Conservation (phyloP, 2,888 invertebrate species). For the Myathropa florea region DNA sequence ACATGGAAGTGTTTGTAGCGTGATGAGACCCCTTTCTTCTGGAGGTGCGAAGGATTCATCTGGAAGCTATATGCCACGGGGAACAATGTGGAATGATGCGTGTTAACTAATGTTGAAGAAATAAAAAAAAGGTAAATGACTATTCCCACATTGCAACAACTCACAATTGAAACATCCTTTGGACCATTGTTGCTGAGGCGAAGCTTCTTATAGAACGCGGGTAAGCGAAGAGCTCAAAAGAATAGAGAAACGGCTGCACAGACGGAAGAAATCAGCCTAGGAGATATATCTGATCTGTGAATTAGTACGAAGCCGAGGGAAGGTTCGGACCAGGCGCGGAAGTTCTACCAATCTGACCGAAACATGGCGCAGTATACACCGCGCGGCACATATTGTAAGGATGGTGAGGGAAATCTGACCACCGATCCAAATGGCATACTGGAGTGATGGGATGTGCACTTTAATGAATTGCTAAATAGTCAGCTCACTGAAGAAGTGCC, state of each 20-base stretch:
- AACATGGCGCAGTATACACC: slow-evolving; percentile 9
- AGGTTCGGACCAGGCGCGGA: slow-evolving; percentile 1
- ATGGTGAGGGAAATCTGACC: slow-evolving; percentile 19
- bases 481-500: slow-evolving; percentile 2
- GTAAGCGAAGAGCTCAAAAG: too few species aligned
- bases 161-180: too few species aligned
- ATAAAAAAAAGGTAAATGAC: too few species aligned
- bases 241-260: too few species aligned
- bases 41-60: background rate
- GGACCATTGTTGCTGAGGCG: too few species aligned
- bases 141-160: too few species aligned
- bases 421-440: background rate
- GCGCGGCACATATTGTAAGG: slow-evolving; percentile 9
- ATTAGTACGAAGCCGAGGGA: background rate
- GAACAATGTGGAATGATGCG: too few species aligned
- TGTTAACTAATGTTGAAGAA: too few species aligned
- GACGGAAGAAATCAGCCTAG: too few species aligned
- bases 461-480: slow-evolving; percentile 1
- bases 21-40: background rate
- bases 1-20: background rate
- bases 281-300: background rate
- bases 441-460: slow-evolving; percentile 1
- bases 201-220: too few species aligned
- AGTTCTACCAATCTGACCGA: background rate
- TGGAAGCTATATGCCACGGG: too few species aligned